Conservation (phyloP, 2,113 vertebrate genomes). For the Mus pahari region DNA sequence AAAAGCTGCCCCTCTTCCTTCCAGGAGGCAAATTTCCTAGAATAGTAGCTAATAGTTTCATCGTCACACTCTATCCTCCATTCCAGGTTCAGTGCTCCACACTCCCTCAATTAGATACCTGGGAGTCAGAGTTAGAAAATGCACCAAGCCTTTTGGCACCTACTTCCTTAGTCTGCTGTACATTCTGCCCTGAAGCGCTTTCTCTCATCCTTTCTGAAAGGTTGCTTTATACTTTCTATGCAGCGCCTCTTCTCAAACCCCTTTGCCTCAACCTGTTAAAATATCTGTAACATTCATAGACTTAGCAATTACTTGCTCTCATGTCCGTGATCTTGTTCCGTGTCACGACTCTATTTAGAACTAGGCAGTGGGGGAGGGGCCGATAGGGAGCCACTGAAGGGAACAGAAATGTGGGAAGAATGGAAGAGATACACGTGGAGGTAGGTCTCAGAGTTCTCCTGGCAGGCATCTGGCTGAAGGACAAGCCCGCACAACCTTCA, state of each 20-base stretch:
- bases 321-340: not conserved
- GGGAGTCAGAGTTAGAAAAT: not conserved
- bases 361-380: too few species aligned
- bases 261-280: not conserved
- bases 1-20: not conserved
- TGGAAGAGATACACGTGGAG: not conserved
- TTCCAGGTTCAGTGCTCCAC: not conserved
- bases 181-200: not conserved
- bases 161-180: fast-evolving
- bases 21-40: not conserved
- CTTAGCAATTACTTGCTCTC: not conserved
- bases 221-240: not conserved
- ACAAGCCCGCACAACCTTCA: not conserved
- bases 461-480: not conserved
- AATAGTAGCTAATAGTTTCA: too few species aligned
- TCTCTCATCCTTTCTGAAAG: not conserved
- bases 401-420: not conserved
- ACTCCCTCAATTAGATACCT: too few species aligned
- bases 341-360: not conserved
- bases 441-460: not conserved
- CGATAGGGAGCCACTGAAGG: too few species aligned
- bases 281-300: not conserved
- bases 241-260: not conserved
- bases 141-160: fast-evolving
- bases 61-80: not conserved